Evolutionary conservation across 2,888 invertebrate genomes (phyloP).

Genomic region (Listrodromus nycthemerus): DNA sequence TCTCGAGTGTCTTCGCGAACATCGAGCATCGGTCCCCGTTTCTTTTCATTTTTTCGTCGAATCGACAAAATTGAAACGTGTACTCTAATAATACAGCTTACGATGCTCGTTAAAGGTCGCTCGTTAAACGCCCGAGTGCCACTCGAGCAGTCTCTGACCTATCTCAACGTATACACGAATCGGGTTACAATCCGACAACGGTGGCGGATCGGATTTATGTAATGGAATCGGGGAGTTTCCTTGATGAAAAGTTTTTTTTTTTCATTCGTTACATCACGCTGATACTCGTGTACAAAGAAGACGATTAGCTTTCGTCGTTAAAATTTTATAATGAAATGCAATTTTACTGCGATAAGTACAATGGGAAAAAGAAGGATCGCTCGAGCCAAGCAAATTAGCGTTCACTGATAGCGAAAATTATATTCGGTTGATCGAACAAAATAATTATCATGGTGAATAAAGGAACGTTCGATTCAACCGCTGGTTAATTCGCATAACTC

Average conservation of each 20-base stretch:
- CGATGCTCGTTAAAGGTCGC: slow-evolving; percentile 63
- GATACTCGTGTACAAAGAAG: neutral
- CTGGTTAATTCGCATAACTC: neutral
- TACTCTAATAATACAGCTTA: slow-evolving; percentile 61
- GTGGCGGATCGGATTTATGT: slow-evolving; percentile 46
- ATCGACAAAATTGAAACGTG: slow-evolving; percentile 60
- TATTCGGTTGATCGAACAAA: neutral
- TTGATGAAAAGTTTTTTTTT: neutral
- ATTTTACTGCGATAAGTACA: neutral
- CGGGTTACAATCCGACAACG: slow-evolving; percentile 55
- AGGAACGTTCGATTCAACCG: neutral
- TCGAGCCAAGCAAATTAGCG: neutral
- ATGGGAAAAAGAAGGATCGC: neutral
- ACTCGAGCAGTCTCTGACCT: slow-evolving; percentile 53
- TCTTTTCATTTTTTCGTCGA: slow-evolving; percentile 43
- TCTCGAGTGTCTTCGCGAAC: slow-evolving; percentile 30
- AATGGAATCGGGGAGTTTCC: slow-evolving; percentile 13
- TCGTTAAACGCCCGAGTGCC: slow-evolving; percentile 57
- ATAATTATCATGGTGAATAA: neutral
- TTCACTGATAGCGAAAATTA: neutral
- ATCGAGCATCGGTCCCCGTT: slow-evolving; percentile 18
- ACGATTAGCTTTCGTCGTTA: neutral
- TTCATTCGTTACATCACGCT: slow-evolving; percentile 1
- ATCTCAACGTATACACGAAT: slow-evolving; percentile 41
- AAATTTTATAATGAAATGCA: neutral